Evolutionary conservation across 2,113 vertebrate species (phyloP).

Genomic region (Chaetura pelagica): DNA sequence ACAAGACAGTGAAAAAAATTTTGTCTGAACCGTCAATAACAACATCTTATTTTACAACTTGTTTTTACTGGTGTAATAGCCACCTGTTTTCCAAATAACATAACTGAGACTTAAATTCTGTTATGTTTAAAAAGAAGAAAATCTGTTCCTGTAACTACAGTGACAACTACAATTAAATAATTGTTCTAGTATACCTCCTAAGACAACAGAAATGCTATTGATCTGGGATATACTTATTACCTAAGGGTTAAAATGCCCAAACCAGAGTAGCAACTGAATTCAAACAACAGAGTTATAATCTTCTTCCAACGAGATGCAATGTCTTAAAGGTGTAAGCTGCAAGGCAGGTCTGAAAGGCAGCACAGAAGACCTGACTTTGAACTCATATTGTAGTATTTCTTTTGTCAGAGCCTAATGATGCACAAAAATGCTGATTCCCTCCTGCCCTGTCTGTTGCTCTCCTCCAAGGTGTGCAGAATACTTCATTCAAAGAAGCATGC

Average conservation of each 20-base stretch:
- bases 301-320: background rate
- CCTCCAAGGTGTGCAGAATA: background rate
- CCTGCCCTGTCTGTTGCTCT: background rate
- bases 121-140: background rate
- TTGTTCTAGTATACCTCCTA: background rate
- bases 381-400: conserved; percentile 20
- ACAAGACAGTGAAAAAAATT: background rate
- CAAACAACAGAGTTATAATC: background rate
- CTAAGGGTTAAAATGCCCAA: background rate
- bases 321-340: background rate
- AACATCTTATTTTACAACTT: background rate
- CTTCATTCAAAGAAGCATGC: background rate
- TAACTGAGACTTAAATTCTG: background rate
- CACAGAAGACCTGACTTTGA: conserved; percentile 25
- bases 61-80: background rate
- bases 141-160: background rate
- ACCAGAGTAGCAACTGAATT: background rate
- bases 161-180: background rate
- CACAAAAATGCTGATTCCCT: background rate
- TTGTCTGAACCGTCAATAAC: background rate
- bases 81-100: background rate
- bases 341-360: conserved; percentile 28
- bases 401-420: conserved; percentile 25
- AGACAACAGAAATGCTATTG: background rate
- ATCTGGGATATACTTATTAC: background rate